phyloP scores from a whole-genome alignment of 2,797 vertebrate genomes.

The Benthosema pterotum region DNA sequence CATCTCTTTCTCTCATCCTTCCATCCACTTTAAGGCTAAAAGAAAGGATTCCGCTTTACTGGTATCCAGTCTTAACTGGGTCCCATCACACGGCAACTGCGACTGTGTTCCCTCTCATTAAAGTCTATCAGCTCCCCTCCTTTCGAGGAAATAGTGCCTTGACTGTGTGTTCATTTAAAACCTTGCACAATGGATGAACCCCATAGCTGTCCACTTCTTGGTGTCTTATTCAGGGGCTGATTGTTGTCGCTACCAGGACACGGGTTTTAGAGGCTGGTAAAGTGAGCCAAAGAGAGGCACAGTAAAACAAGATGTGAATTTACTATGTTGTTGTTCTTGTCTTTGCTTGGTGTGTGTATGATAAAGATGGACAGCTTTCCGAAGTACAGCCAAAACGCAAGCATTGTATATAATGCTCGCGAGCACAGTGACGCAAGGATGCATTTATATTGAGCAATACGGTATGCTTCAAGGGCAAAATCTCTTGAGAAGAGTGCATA shows the following conservation, averaged over 20 bases:
- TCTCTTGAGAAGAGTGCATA: background rate
- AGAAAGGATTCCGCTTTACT: conserved; percentile 62
- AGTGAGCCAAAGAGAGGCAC: conserved; percentile 13
- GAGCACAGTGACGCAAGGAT: too few species aligned
- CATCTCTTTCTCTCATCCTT: conserved; percentile 22
- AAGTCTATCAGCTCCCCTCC: conserved; percentile 49
- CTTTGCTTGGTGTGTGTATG: background rate
- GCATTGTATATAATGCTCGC: background rate
- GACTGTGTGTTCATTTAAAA: conserved; percentile 61
- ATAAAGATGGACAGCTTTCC: background rate
- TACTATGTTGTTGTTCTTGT: conserved; percentile 13
- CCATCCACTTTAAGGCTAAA: conserved; percentile 44
- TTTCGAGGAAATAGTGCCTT: conserved; percentile 48
- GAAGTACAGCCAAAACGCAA: background rate
- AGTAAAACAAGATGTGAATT: background rate
- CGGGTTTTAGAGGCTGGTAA: conserved; percentile 40
- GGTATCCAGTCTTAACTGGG: conserved; percentile 25
- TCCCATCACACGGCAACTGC: conserved; percentile 35
- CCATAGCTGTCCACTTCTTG: background rate
- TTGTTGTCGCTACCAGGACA: conserved; percentile 28
- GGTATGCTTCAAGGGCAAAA: background rate
- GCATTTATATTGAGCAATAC: too few species aligned
- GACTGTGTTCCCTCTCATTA: conserved; percentile 50
- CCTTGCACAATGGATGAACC: conserved; percentile 33
- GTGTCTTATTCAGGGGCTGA: conserved; percentile 13